Conservation (phyloP, 2,113 vertebrate species). For the Phyllopteryx taeniolatus region DNA sequence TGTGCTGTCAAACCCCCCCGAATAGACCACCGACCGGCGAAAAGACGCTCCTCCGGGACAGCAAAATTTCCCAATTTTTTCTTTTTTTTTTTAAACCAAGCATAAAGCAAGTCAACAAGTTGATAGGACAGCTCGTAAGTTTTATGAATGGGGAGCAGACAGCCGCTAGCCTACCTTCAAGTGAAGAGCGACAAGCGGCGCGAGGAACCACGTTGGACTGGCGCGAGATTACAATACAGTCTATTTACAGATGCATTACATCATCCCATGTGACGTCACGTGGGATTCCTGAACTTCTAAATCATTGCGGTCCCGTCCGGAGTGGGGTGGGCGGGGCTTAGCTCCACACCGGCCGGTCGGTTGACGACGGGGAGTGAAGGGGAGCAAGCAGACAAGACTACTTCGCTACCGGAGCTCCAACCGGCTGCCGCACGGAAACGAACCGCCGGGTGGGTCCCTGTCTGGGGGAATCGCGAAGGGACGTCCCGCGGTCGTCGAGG, state of each 20-base stretch:
- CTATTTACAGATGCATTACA: slow-evolving; percentile 99
- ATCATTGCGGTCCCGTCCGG: slow-evolving; percentile 90
- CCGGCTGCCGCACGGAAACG: background rate
- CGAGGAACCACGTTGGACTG: slow-evolving; percentile 98
- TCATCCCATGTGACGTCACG: slow-evolving; percentile 98
- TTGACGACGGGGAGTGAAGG: slow-evolving; percentile 13
- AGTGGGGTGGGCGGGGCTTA: slow-evolving; percentile 51
- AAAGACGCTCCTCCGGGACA: slow-evolving; percentile 31
- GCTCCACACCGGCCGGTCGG: slow-evolving; percentile 31
- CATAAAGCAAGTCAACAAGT: background rate
- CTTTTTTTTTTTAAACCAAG: too few species aligned
- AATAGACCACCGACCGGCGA: slow-evolving; percentile 53
- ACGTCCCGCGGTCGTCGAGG: slow-evolving; percentile 2
- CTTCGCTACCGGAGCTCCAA: background rate
- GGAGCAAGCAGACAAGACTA: background rate
- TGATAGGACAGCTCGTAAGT: background rate
- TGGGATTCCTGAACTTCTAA: slow-evolving; percentile 99
- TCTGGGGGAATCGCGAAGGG: background rate
- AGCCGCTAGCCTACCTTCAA: slow-evolving; percentile 67
- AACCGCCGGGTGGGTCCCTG: background rate
- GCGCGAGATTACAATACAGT: slow-evolving; percentile 96
- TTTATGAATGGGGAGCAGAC: slow-evolving; percentile 56
- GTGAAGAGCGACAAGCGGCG: slow-evolving; percentile 80
- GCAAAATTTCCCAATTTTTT: slow-evolving; percentile 12
- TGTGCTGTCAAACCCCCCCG: slow-evolving; percentile 64